Conservation (phyloP, 1,140 invertebrate species). For the Drosophila kanapiae region DNA sequence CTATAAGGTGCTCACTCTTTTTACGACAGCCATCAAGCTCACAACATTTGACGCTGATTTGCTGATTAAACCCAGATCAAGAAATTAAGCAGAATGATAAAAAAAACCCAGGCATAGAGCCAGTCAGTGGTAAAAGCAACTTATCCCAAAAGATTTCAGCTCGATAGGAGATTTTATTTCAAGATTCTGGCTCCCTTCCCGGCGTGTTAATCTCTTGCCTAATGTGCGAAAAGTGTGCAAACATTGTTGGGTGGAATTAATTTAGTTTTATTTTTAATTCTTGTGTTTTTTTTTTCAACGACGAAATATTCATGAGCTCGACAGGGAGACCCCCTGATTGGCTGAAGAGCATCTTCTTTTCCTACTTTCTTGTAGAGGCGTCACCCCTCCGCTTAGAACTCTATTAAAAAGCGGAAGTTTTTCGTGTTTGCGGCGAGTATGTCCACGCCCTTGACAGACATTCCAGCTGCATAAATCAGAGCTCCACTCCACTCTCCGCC, state of each 20-base stretch:
- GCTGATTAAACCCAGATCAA: constrained; percentile 34
- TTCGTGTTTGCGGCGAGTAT: constrained; percentile 23
- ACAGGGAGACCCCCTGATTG: background rate
- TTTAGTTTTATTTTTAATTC: constrained; percentile 58
- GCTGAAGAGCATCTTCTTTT: background rate
- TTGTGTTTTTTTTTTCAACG: constrained; percentile 28
- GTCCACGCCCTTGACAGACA: constrained; percentile 78
- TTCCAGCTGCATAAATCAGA: constrained; percentile 77
- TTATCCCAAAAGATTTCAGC: constrained; percentile 39
- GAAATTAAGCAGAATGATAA: constrained; percentile 32
- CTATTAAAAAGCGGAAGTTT: constrained; percentile 74
- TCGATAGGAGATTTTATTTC: constrained; percentile 16
- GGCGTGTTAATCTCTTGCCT: constrained; percentile 60
- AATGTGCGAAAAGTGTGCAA: constrained; percentile 71
- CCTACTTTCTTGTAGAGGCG: constrained; percentile 24
- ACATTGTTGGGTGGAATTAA: constrained; percentile 50
- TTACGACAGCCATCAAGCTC: constrained; percentile 65
- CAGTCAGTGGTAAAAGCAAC: constrained; percentile 32
- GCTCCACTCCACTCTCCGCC: constrained; percentile 5
- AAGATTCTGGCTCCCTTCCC: background rate
- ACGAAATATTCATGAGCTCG: constrained; percentile 68
- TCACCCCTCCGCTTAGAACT: constrained; percentile 55
- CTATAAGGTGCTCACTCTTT: constrained; percentile 28
- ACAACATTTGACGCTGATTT: constrained; percentile 63
- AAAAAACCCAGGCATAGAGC: background rate